A percentile compares a stretch with the other conserved stretches of the same genome.
These are phyloP conservation scores for Noctua janthe DNA, from an alignment of 2,888 invertebrate genomes.

Conservation along the genomic window DNA sequence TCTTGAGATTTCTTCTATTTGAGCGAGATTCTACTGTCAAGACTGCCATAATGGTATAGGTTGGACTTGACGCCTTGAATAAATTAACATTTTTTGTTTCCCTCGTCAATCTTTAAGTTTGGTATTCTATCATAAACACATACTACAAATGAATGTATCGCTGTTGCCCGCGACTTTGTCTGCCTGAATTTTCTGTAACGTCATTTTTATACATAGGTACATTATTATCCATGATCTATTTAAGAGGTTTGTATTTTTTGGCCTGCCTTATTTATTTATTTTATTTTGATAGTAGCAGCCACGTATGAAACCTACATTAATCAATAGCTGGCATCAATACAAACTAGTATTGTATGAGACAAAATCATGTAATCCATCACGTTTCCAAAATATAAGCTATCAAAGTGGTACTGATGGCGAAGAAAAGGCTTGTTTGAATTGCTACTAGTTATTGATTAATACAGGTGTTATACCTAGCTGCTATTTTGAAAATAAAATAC, in stretches of 20 bases:
- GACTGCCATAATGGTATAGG: not conserved
- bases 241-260: not conserved
- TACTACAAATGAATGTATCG: not conserved
- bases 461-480: not conserved
- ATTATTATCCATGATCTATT: not conserved
- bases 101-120: not conserved
- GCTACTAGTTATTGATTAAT: not conserved
- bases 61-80: constrained; percentile 15
- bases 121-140: not conserved
- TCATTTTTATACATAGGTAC: not conserved
- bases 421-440: not conserved
- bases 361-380: not conserved
- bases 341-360: not conserved
- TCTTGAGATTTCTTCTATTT: not conserved
- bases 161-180: not conserved
- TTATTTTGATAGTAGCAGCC: not conserved
- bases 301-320: not conserved
- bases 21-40: not conserved
- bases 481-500: not conserved
- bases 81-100: constrained; percentile 15
- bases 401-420: not conserved
- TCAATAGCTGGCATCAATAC: not conserved
- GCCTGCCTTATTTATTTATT: not conserved
- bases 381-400: not conserved
- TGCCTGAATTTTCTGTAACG: not conserved